A percentile compares a stretch with the other conserved stretches of the same genome.
These are phyloP conservation scores for Poecilobothrus nobilitatus DNA, from an alignment of 2,888 invertebrate species.

Conservation along the genomic window DNA sequence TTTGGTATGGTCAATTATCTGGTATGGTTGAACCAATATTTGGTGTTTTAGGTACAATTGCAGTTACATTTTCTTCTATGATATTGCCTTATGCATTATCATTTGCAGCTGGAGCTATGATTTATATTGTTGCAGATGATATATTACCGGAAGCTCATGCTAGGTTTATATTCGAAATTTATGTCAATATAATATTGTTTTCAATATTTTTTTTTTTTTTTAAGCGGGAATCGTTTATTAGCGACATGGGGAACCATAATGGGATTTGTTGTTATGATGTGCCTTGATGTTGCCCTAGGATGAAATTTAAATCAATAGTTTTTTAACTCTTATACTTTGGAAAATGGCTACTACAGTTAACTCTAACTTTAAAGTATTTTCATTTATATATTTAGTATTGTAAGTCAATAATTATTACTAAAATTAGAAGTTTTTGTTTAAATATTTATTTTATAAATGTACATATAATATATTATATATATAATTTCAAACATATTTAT, in stretches of 20 bases:
- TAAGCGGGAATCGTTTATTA: constrained; percentile 88
- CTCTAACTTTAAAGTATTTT: neutral
- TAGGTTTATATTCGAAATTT: constrained; percentile 21
- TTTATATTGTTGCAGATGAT: constrained; percentile 96
- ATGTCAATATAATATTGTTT: constrained; percentile 9
- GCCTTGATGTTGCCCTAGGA: constrained; percentile 82
- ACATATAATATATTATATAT: too few relatives aligned
- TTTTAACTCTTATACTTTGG: neutral
- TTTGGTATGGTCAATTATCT: constrained; percentile 96
- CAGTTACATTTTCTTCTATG: constrained; percentile 76
- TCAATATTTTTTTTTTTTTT: constrained; percentile 38
- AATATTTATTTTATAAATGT: too few relatives aligned
- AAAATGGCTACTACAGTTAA: neutral
- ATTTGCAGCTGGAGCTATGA: constrained; percentile 98
- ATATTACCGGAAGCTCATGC: constrained; percentile 97
- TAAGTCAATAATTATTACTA: neutral
- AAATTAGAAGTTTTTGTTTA: neutral
- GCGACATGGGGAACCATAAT: constrained; percentile 89
- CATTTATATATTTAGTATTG: neutral
- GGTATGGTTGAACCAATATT: constrained; percentile 98
- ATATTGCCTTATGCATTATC: constrained; percentile 90
- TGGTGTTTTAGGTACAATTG: constrained; percentile 81
- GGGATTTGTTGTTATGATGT: constrained; percentile 98
- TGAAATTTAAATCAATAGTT: neutral
- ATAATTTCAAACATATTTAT: too few relatives aligned